These are phyloP conservation scores for Pachycephala philippinensis DNA, from an alignment of 2,113 vertebrate genomes.

Conservation along the genomic window DNA sequence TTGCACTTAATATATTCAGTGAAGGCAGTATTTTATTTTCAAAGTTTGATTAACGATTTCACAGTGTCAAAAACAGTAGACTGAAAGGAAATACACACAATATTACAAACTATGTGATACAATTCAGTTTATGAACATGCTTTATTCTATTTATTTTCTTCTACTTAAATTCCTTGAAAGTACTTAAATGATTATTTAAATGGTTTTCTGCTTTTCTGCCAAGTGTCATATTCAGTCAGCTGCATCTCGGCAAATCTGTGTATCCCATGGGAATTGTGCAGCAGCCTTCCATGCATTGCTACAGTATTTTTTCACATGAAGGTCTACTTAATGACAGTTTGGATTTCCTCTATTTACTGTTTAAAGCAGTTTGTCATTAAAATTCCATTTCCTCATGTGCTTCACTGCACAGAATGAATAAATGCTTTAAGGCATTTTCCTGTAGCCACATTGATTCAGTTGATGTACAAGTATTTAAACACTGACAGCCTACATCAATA, in stretches of 20 bases:
- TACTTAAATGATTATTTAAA: slow-evolving; percentile 3
- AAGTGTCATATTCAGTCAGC: neutral
- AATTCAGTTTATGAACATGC: neutral
- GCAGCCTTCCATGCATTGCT: neutral
- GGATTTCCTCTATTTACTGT: neutral
- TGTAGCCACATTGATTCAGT: neutral
- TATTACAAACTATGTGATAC: neutral
- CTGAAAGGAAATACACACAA: neutral
- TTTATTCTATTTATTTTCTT: slow-evolving; percentile 34
- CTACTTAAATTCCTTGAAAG: slow-evolving; percentile 10
- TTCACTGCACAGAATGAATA: neutral
- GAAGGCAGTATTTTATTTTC: slow-evolving; percentile 4
- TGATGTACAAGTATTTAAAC: neutral
- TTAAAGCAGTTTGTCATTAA: neutral
- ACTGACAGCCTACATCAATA: neutral
- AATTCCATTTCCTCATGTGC: neutral
- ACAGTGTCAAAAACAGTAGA: slow-evolving; percentile 26
- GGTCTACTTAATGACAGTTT: neutral
- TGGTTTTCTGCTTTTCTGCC: neutral
- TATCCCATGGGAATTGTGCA: neutral
- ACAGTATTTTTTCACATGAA: neutral
- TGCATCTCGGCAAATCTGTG: neutral
- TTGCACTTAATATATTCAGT: neutral
- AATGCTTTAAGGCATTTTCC: neutral
- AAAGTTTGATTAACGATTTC: slow-evolving; percentile 25